Evolutionary conservation across 2,113 vertebrate species (phyloP), one percentile per base, ranked within the genome.

Genomic region (Myotis lucifugus): DNA sequence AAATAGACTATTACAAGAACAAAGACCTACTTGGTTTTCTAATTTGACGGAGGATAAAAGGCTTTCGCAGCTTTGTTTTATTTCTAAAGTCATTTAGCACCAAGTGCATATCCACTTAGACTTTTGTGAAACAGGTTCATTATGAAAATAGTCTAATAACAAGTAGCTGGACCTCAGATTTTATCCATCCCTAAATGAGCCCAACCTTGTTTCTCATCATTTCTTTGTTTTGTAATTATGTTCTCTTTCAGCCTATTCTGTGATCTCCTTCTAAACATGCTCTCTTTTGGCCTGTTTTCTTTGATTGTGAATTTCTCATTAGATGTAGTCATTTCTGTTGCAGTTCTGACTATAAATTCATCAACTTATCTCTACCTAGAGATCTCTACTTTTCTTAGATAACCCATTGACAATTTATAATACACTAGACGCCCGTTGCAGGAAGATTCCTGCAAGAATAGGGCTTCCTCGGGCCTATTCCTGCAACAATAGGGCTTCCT

Each of bases 81-180:
- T 94, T 97, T 96, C 96, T 96, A 96, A 96, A 96, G 83, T 96
- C 88, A 96, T 96, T 97, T 95, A 97, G 34, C 78, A 91, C 78
- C 74, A 93, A 97, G 76, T 77, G 66, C 79, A 77, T 95, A 94
- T 85, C 50, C 86, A 84, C 92, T 95, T 84, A 0, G 7, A 91
- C 74, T 96, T 91, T 95, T 92, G 67, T 67, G 77, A 81, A 97
- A 93, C n/a, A 95, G 69, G 17, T 86, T 97, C 93, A 92, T 96
- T 96, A 92, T 86, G 76, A 96, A 95, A 96, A 95, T 73, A 3
- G n/a, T 84, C 95, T 96, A 96, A 97, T 96, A 97, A 97, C 19
- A 37, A 96, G n/a, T 52, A 88, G 90, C 61, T 96, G 94, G 56
- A 88, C 88, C 50, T 93, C 59, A 67, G 72, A 90, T 72, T 96